A percentile compares a stretch with the other conserved stretches of the same genome.
These are phyloP conservation scores for Lepus townsendii DNA, from an alignment of 2,797 vertebrate genomes.

Conservation along the genomic window DNA sequence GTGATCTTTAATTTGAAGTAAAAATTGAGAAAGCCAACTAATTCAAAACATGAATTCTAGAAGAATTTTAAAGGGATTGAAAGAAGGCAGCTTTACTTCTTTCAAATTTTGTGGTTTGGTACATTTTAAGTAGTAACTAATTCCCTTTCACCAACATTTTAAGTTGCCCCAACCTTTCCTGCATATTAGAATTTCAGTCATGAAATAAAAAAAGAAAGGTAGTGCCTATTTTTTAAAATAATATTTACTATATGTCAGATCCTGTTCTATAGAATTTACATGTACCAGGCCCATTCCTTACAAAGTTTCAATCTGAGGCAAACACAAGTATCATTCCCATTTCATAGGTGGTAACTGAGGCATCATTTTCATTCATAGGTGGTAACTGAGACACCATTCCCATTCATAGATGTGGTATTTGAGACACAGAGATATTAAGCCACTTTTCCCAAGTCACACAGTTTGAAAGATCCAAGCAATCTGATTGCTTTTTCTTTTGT, in stretches of 20 bases:
- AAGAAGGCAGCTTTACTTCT: background rate
- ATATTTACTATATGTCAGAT: background rate
- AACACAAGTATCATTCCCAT: background rate
- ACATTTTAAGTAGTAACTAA: slow-evolving; percentile 41
- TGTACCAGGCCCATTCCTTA: background rate
- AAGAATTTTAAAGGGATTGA: background rate
- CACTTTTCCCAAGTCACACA: background rate
- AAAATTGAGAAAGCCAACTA: background rate
- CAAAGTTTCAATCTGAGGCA: background rate
- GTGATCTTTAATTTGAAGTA: slow-evolving; percentile 36
- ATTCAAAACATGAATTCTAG: slow-evolving; percentile 35
- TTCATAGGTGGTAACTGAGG: background rate
- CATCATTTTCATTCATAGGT: background rate
- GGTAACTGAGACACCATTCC: background rate
- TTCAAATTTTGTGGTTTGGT: background rate
- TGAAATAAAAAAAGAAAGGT: background rate
- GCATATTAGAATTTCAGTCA: slow-evolving; percentile 4
- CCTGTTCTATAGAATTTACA: background rate
- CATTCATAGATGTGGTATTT: background rate
- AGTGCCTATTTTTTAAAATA: background rate
- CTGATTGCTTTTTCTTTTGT: too few species aligned
- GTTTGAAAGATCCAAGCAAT: background rate
- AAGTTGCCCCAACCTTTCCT: background rate
- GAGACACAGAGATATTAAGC: background rate
- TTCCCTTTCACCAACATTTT: background rate